Conservation (phyloP, 1,140 invertebrate species). For the Cryptotermes secundus region DNA sequence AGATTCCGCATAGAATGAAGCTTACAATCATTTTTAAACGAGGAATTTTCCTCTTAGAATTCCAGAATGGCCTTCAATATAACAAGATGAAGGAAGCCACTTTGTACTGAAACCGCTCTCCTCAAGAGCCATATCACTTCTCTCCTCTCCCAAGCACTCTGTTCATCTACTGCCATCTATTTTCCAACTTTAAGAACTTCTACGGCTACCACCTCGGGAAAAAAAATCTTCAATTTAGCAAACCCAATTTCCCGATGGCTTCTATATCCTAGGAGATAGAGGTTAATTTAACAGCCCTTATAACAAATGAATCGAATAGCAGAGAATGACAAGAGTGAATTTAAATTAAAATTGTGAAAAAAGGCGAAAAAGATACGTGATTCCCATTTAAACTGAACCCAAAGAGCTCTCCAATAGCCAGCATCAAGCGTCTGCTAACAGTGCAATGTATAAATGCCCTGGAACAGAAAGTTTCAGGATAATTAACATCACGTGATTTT, state of each 20-base stretch:
- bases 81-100: slow-evolving; percentile 20
- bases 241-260: slow-evolving; percentile 23
- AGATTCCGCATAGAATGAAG: neutral
- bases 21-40: neutral
- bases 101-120: neutral
- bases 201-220: neutral
- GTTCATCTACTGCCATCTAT: neutral
- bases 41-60: slow-evolving; percentile 34
- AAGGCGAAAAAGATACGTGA: slow-evolving; percentile 13
- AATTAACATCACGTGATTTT: neutral
- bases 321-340: slow-evolving; percentile 29
- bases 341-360: slow-evolving; percentile 33
- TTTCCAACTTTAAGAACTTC: neutral
- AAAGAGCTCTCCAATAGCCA: no score
- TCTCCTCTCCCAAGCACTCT: neutral
- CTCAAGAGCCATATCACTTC: no score
- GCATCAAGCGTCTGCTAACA: neutral
- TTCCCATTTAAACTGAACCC: neutral
- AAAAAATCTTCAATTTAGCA: slow-evolving; percentile 29
- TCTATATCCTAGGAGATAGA: slow-evolving; percentile 24
- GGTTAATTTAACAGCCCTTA: slow-evolving; percentile 32
- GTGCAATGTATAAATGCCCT: neutral
- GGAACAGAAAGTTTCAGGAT: neutral
- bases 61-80: slow-evolving; percentile 31
- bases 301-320: slow-evolving; percentile 32